These are phyloP conservation scores for Chymomyza amoena DNA, from an alignment of 2,888 invertebrate species.

Conservation along the genomic window DNA sequence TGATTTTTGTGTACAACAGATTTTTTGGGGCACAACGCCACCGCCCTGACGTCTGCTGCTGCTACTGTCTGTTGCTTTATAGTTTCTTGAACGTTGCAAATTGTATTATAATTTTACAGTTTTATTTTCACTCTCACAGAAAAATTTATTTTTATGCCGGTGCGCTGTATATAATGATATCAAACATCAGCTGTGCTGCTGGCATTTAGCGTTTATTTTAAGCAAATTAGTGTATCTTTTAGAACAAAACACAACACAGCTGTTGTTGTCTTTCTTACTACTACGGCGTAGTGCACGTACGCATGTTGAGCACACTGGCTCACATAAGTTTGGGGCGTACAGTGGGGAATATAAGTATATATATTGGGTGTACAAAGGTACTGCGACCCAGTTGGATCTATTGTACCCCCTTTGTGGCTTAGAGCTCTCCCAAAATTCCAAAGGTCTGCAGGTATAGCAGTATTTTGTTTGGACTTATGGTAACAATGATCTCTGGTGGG, in stretches of 20 bases:
- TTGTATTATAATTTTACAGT: not conserved
- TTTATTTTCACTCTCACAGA: not conserved
- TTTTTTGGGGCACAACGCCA: constrained; percentile 26
- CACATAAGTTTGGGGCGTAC: too few relatives aligned
- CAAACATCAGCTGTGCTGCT: constrained; percentile 37
- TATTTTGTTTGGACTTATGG: too few relatives aligned
- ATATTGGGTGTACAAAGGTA: too few relatives aligned
- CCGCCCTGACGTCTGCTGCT: constrained; percentile 5
- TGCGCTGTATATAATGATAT: not conserved
- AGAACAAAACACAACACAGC: not conserved
- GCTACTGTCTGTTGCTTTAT: constrained; percentile 3
- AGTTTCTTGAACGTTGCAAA: not conserved
- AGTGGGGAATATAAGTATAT: not conserved
- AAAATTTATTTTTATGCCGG: not conserved
- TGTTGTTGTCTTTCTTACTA: constrained; percentile 1
- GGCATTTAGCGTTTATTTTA: not conserved
- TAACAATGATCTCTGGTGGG: too few relatives aligned
- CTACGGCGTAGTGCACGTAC: not conserved
- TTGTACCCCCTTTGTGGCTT: too few relatives aligned
- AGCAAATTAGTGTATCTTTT: not conserved
- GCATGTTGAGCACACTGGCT: not conserved
- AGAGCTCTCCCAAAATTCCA: too few relatives aligned
- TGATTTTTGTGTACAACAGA: constrained; percentile 54
- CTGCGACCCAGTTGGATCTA: too few relatives aligned
- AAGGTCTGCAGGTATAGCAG: too few relatives aligned